phyloP scores from a whole-genome alignment of 2,113 vertebrate species.

The Scatophagus argus region DNA sequence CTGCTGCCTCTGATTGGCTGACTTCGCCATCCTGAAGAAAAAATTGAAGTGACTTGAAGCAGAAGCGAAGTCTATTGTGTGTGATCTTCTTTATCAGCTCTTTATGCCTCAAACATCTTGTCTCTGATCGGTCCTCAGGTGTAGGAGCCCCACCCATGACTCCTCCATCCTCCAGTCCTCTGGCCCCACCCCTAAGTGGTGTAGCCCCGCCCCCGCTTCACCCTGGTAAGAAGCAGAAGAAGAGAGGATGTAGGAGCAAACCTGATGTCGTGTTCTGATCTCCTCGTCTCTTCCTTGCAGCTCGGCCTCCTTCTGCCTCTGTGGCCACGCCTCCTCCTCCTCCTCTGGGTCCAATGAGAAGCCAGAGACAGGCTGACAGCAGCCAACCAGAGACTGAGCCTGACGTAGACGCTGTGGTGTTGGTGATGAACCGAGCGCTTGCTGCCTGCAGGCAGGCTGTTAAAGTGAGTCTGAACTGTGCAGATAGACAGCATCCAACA shows the following conservation, averaged over 20 bases:
- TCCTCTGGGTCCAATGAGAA: constrained; percentile 27
- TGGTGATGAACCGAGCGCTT: constrained; percentile 82
- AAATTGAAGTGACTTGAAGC: too few relatives aligned
- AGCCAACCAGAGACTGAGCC: constrained; percentile 74
- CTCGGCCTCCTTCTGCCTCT: constrained; percentile 20
- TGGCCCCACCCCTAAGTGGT: constrained; percentile 74
- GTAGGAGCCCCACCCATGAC: constrained; percentile 22
- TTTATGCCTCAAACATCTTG: neutral
- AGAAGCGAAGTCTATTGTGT: too few relatives aligned
- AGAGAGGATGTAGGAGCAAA: too few relatives aligned
- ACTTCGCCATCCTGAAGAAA: too few relatives aligned
- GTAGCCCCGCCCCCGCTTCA: constrained; percentile 44
- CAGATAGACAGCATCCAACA: too few relatives aligned
- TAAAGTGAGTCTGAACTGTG: constrained; percentile 77
- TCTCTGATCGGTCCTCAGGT: constrained; percentile 56
- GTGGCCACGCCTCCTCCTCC: constrained; percentile 41
- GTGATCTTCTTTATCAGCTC: too few relatives aligned
- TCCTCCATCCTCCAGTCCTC: constrained; percentile 63
- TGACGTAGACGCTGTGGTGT: constrained; percentile 79
- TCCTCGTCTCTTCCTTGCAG: neutral
- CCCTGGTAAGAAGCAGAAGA: constrained; percentile 23
- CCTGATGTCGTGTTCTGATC: neutral
- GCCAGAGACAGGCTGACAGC: constrained; percentile 7
- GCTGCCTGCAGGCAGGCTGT: constrained; percentile 81
- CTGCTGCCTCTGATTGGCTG: too few relatives aligned